phyloP scores from a whole-genome alignment of 1,140 invertebrate species.

The Brachionus rotundiformis region DNA sequence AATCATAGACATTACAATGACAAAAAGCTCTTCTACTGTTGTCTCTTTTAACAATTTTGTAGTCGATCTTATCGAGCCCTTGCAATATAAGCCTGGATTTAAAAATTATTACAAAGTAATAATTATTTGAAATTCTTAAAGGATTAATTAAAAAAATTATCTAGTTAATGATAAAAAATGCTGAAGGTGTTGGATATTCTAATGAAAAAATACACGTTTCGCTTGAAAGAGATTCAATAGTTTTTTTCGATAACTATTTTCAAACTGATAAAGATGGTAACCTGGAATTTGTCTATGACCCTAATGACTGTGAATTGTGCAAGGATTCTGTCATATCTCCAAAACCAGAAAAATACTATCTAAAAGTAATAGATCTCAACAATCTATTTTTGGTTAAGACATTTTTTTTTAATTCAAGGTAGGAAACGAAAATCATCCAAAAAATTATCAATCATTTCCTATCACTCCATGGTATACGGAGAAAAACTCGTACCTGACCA shows the following conservation, averaged over 20 bases:
- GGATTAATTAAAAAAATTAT: not conserved
- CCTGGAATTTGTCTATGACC: slow-evolving; percentile 17
- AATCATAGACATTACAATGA: not conserved
- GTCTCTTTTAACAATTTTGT: slow-evolving; percentile 30
- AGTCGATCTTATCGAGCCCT: not conserved
- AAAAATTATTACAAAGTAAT: slow-evolving; percentile 16
- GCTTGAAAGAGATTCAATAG: slow-evolving; percentile 1
- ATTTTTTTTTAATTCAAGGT: not conserved
- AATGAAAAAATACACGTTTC: slow-evolving; percentile 23
- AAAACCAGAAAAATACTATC: not conserved
- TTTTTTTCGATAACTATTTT: not conserved
- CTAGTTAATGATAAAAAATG: slow-evolving; percentile 22
- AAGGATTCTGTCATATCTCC: not conserved
- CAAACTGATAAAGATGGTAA: slow-evolving; percentile 14
- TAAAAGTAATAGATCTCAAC: no score
- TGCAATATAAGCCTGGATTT: slow-evolving; percentile 41
- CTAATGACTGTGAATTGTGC: not conserved
- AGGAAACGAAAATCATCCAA: not conserved
- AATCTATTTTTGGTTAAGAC: no score
- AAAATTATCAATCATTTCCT: not conserved
- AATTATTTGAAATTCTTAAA: no score
- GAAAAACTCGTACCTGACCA: slow-evolving; percentile 14
- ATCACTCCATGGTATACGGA: slow-evolving; percentile 25
- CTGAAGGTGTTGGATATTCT: not conserved
- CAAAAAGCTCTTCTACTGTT: not conserved